Conservation (phyloP, 2,888 invertebrate genomes). For the Tubulanus polymorphus region DNA sequence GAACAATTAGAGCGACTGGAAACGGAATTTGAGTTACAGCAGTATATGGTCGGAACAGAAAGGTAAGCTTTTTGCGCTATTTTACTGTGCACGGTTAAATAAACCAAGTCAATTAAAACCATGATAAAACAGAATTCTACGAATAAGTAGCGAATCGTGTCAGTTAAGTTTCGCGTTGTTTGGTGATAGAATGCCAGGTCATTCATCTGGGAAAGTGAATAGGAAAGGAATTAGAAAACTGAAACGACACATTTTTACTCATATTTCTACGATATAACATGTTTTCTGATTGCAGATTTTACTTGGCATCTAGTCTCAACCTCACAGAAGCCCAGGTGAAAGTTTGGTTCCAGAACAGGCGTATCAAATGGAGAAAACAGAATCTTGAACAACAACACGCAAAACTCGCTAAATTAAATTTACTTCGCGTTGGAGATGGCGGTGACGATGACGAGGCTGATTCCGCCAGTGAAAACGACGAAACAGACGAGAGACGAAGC, state of each 20-base stretch:
- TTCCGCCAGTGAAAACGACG: slow-evolving; percentile 22
- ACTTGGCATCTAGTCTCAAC: slow-evolving; percentile 81
- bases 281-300: slow-evolving; percentile 61
- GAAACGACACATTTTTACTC: no score
- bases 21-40: slow-evolving; percentile 90
- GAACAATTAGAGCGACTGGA: slow-evolving; percentile 91
- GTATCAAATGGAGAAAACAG: slow-evolving; percentile 95
- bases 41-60: slow-evolving; percentile 98
- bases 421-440: neutral
- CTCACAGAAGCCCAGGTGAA: slow-evolving; percentile 83
- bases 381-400: slow-evolving; percentile 76
- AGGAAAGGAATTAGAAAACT: no score
- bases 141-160: no score
- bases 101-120: no score
- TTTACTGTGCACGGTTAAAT: no score
- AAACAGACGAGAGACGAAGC: slow-evolving; percentile 11
- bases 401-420: slow-evolving; percentile 21
- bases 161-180: no score
- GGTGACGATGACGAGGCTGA: slow-evolving; percentile 15
- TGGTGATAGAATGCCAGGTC: no score
- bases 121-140: no score
- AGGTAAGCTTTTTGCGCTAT: slow-evolving; percentile 34
- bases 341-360: slow-evolving; percentile 54
- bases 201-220: no score
- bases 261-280: no score